These are phyloP conservation scores for Plagiodera versicolora DNA, from an alignment of 2,888 invertebrate genomes.

Conservation along the genomic window DNA sequence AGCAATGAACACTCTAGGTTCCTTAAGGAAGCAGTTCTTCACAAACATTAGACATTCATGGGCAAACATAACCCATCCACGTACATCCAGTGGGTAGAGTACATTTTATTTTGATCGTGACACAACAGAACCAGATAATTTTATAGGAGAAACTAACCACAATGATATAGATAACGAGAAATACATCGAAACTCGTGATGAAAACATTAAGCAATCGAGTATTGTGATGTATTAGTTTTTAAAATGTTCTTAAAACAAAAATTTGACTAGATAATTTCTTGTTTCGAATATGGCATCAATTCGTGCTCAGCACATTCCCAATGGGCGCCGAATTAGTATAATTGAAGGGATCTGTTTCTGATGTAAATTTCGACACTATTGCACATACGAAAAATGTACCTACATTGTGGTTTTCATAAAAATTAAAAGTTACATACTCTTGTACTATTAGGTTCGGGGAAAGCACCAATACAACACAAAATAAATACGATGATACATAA, in stretches of 20 bases:
- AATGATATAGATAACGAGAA: neutral
- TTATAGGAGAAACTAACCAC: constrained; percentile 5
- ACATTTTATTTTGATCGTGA: constrained; percentile 48
- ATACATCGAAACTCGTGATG: neutral
- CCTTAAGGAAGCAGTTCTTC: constrained; percentile 56
- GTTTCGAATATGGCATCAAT: neutral
- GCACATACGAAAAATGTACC: neutral
- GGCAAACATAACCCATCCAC: constrained; percentile 33
- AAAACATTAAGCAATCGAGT: neutral
- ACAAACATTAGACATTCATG: constrained; percentile 31
- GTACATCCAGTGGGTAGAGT: constrained; percentile 54
- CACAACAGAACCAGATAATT: constrained; percentile 17
- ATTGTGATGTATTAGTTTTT: neutral
- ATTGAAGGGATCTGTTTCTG: neutral
- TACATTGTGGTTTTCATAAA: constrained; percentile 24
- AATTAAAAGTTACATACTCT: constrained; percentile 21
- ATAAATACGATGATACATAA: constrained; percentile 39
- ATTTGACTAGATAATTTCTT: neutral
- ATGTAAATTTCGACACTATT: neutral
- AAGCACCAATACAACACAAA: constrained; percentile 53
- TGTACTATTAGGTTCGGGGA: constrained; percentile 45
- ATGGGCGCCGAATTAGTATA: too few relatives aligned
- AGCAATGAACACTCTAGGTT: constrained; percentile 58
- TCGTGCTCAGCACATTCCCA: too few relatives aligned
- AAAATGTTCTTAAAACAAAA: neutral